Conservation (phyloP, 1,140 invertebrate species). For the Plodia interpunctella region DNA sequence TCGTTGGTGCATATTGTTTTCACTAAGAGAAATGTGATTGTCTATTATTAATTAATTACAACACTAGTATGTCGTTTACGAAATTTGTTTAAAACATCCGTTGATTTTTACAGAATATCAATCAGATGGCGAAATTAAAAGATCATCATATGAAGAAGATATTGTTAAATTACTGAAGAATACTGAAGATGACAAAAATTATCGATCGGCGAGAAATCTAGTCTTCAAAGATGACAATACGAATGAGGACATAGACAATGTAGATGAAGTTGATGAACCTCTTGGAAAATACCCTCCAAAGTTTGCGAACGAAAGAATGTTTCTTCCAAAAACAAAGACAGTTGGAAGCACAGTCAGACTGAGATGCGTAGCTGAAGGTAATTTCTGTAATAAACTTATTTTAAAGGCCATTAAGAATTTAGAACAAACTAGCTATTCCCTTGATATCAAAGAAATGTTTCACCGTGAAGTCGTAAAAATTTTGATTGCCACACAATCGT, state of each 20-base stretch:
- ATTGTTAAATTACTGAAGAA: slow-evolving; percentile 39
- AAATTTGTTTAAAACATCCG: too few species aligned
- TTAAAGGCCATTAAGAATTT: background rate
- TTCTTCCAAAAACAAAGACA: background rate
- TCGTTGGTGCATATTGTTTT: background rate
- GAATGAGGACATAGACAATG: background rate
- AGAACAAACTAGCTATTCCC: too few species aligned
- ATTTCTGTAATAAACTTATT: background rate
- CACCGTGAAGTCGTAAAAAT: background rate
- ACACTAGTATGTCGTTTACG: too few species aligned
- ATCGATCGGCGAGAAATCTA: slow-evolving; percentile 2
- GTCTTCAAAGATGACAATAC: slow-evolving; percentile 1
- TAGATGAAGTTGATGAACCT: background rate
- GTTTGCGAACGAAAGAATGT: slow-evolving; percentile 10
- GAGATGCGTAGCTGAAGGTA: slow-evolving; percentile 11
- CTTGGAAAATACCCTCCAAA: background rate
- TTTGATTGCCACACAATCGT: background rate
- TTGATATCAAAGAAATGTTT: background rate
- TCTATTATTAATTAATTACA: too few species aligned
- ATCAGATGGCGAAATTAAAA: slow-evolving; percentile 35
- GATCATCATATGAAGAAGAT: slow-evolving; percentile 12
- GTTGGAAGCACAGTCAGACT: background rate
- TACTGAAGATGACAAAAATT: background rate
- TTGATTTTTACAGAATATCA: slow-evolving; percentile 59
- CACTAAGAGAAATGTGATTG: too few species aligned